These are phyloP conservation scores for Thinocorus orbignyianus DNA, from an alignment of 2,113 vertebrate genomes.

Conservation along the genomic window DNA sequence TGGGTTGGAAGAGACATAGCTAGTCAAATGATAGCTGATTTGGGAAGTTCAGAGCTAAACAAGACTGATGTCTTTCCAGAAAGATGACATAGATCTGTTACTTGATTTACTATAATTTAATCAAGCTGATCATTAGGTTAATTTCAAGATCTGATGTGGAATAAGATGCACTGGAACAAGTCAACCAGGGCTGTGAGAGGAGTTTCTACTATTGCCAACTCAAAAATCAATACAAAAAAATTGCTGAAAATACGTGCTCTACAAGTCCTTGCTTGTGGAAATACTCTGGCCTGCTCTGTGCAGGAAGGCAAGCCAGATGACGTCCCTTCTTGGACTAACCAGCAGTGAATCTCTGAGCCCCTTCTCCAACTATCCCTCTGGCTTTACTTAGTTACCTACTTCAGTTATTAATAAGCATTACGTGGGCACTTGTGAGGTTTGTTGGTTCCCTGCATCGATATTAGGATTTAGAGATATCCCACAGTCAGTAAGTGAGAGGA, in stretches of 20 bases:
- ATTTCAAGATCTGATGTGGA: conserved; percentile 24
- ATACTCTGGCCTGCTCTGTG: background rate
- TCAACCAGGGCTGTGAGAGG: background rate
- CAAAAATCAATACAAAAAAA: background rate
- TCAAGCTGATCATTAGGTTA: conserved; percentile 51
- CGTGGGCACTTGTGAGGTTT: background rate
- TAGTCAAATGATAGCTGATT: conserved; percentile 7
- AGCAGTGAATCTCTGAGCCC: background rate
- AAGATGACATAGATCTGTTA: conserved; percentile 2
- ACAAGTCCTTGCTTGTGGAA: conserved; percentile 1
- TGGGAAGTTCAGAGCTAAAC: conserved; percentile 2
- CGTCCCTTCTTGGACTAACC: background rate
- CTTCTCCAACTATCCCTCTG: background rate
- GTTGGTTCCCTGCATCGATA: background rate
- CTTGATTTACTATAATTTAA: conserved; percentile 45
- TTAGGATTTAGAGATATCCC: background rate
- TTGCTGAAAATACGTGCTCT: background rate
- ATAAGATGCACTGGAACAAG: conserved; percentile 19
- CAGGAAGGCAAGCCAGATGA: conserved; percentile 38
- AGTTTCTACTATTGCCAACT: conserved; percentile 12
- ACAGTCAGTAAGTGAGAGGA: background rate
- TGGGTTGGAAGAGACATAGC: conserved; percentile 19
- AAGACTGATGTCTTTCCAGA: conserved; percentile 35
- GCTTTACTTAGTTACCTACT: background rate
- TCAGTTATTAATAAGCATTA: background rate